Percentiles rank a stretch among this genome's conserved stretches.
Conservation (phyloP, 1,140 invertebrate genomes). For the Leucophenga varia region DNA sequence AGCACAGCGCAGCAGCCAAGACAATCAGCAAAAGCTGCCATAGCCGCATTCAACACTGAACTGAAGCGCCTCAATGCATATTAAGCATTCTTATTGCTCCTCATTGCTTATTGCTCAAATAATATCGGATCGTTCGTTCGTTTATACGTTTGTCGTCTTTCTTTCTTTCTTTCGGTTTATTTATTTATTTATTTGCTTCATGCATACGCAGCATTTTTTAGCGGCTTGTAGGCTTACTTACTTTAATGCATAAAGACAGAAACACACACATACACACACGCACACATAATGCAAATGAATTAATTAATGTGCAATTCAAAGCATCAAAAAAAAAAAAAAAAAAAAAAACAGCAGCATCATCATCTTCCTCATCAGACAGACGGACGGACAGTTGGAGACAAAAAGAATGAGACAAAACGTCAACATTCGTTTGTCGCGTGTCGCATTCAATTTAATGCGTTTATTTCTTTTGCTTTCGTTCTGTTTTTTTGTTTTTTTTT, state of each 20-base stretch:
- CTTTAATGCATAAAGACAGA: too few species aligned
- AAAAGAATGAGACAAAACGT: neutral
- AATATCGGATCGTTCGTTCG: too few species aligned
- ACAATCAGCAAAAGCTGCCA: too few species aligned
- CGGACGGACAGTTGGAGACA: neutral
- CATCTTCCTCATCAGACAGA: neutral
- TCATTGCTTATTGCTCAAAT: too few species aligned
- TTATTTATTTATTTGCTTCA: constrained; percentile 20
- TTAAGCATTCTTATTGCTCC: neutral
- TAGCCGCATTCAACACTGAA: too few species aligned
- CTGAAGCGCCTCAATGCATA: neutral
- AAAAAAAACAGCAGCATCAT: neutral
- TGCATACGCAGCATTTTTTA: too few species aligned
- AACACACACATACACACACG: constrained; percentile 1
- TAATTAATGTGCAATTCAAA: constrained; percentile 33
- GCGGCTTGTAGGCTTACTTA: too few species aligned
- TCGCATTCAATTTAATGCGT: too few species aligned
- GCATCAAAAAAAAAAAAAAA: neutral
- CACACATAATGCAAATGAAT: constrained; percentile 31
- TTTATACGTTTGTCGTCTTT: too few species aligned
- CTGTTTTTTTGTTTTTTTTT: too few species aligned
- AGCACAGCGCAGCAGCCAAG: constrained; percentile 5
- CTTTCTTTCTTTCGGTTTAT: constrained; percentile 7
- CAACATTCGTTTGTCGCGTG: too few species aligned
- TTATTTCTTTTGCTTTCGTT: too few species aligned